A percentile compares a stretch with the other conserved stretches of the same genome.
phyloP scores from a whole-genome alignment of 2,797 vertebrate genomes.

The Thalassophryne amazonica region DNA sequence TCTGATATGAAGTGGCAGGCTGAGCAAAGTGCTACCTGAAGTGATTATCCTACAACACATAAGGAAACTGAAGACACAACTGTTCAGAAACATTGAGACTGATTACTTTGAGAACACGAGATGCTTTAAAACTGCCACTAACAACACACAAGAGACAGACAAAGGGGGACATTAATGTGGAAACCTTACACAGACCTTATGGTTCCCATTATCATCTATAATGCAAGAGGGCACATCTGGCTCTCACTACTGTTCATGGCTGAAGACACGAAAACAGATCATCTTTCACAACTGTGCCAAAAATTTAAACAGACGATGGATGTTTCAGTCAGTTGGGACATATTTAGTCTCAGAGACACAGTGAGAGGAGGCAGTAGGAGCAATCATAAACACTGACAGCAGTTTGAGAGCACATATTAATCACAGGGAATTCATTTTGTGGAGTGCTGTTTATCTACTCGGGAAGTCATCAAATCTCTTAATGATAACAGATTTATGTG shows the following conservation, averaged over 20 bases:
- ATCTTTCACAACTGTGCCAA: constrained; percentile 18
- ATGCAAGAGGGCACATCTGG: constrained; percentile 67
- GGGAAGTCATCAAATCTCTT: not conserved
- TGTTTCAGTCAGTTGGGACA: not conserved
- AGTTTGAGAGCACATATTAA: not conserved
- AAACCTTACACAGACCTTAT: constrained; percentile 29
- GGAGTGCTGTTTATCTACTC: not conserved
- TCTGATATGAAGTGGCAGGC: no score
- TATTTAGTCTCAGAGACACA: constrained; percentile 5
- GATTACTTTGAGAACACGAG: not conserved
- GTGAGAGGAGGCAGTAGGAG: not conserved
- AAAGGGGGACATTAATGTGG: constrained; percentile 8
- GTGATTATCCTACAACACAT: no score
- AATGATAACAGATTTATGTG: constrained; percentile 18
- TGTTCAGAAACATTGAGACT: no score
- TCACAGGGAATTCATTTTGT: not conserved
- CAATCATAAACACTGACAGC: not conserved
- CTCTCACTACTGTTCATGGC: constrained; percentile 29
- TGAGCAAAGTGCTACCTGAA: no score
- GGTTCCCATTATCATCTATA: constrained; percentile 58
- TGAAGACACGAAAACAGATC: constrained; percentile 25
- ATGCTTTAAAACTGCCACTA: not conserved
- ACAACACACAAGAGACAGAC: not conserved
- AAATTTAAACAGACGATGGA: not conserved
- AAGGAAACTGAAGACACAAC: no score